These are phyloP conservation scores for Keiferia lycopersicella DNA, from an alignment of 2,888 invertebrate genomes.

Conservation along the genomic window DNA sequence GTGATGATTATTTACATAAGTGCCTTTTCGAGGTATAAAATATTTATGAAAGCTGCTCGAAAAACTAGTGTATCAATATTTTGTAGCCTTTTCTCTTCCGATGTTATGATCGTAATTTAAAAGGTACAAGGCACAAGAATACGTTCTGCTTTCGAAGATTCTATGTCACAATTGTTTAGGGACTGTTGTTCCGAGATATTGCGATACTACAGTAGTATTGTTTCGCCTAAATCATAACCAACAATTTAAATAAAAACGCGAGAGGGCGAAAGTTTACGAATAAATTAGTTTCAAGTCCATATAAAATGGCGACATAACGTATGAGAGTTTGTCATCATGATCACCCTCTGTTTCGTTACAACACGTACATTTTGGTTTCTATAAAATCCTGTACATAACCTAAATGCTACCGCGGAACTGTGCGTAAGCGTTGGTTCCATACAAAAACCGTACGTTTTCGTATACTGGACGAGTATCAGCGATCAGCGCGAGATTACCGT, in stretches of 20 bases:
- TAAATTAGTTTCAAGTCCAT: constrained; percentile 15
- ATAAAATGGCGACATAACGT: constrained; percentile 2
- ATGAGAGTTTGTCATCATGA: background rate
- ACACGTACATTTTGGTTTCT: constrained; percentile 14
- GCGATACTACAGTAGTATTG: constrained; percentile 1
- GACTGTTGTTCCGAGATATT: constrained; percentile 19
- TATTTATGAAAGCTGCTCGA: constrained; percentile 27
- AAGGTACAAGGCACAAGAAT: constrained; percentile 30
- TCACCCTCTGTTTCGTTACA: constrained; percentile 6
- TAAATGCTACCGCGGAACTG: constrained; percentile 28
- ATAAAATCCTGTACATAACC: constrained; percentile 25
- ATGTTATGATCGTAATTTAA: constrained; percentile 19
- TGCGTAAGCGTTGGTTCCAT: constrained; percentile 27
- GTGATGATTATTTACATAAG: constrained; percentile 31
- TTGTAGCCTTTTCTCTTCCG: constrained; percentile 14
- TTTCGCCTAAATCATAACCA: constrained; percentile 14
- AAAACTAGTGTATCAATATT: constrained; percentile 12
- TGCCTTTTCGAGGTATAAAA: constrained; percentile 26
- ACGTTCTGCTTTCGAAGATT: constrained; percentile 17
- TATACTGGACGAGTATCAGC: constrained; percentile 16
- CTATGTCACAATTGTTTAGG: constrained; percentile 25
- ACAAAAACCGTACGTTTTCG: constrained; percentile 26
- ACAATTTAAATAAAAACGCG: constrained; percentile 7
- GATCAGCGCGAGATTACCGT: constrained; percentile 13
- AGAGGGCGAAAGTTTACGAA: constrained; percentile 14